Percentiles rank a stretch among this genome's conserved stretches.
phyloP scores from a whole-genome alignment of 2,113 vertebrate genomes.

The Parus major region DNA sequence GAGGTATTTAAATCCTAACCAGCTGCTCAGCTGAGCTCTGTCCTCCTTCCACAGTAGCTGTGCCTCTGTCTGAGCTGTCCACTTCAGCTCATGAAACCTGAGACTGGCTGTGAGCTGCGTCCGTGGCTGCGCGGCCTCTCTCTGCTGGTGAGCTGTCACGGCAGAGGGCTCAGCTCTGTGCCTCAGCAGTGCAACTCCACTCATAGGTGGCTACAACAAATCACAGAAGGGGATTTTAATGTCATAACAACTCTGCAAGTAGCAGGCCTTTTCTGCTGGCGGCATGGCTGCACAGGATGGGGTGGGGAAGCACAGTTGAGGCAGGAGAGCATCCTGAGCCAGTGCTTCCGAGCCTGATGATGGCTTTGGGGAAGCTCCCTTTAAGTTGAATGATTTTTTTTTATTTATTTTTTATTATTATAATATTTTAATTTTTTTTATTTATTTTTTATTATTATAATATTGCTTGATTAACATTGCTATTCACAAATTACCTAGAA shows the following conservation, averaged over 20 bases:
- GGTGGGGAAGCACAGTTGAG: fast-evolving
- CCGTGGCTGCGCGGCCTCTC: not conserved
- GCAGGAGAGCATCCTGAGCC: not conserved
- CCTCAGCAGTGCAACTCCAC: not conserved
- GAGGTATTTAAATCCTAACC: not conserved
- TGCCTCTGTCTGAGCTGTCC: not conserved
- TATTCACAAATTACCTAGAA: not conserved
- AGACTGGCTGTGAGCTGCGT: not conserved
- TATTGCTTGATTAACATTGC: not conserved
- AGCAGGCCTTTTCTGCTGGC: not conserved
- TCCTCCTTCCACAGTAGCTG: not conserved
- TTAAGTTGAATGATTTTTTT: not conserved
- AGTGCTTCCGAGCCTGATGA: not conserved
- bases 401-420: too few relatives aligned
- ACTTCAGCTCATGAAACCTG: fast-evolving
- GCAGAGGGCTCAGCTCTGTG: not conserved
- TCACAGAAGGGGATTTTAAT: not conserved
- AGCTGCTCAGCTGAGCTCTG: not conserved
- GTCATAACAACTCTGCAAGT: not conserved
- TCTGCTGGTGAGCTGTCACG: fast-evolving
- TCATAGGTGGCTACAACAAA: not conserved
- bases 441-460: not conserved
- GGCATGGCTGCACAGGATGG: fast-evolving
- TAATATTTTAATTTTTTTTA: not conserved
- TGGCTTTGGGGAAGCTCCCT: not conserved